Evolutionary conservation across 2,888 invertebrate genomes (phyloP), one percentile per base, ranked within the genome.

Genomic region (Drosophila niveifrons): DNA sequence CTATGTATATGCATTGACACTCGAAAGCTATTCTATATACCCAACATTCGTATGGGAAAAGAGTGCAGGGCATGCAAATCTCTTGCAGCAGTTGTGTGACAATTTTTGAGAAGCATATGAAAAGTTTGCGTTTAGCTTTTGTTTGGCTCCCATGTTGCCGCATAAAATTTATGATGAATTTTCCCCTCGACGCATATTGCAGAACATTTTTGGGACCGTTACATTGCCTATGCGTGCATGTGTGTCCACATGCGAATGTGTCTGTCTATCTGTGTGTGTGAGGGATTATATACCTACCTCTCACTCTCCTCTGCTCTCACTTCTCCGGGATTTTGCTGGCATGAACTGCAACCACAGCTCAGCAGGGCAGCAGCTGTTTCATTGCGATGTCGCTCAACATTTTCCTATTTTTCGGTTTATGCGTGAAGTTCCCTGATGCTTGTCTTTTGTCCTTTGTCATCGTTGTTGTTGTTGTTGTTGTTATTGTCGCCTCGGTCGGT

Each of bases 141-240:
- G 36, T 36, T 78, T 70, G 79, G 66, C 55, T 87, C 61, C 66
- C 87, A 84, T 81, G 84, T 72, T 87, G 82, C 62, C 75, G 87
- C 85, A 87, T 84, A 78, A 85, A 89, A 85, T 89, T 85, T 85
- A 89, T 85, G 84, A 89, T 89, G 89, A 87, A 89, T 85, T 82
- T 87, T 77, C 88, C 85, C 80, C 82, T 57, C 71, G 84, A 79
- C 84, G 84, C 84, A 85, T 85, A 89, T 85, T 89, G 84, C 89
- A 89, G 82, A 88, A 85, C 84, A 85, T 85, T 88, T 89, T 89
- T 88, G 85, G 88, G 89, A 72, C 66, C 68, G 71, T 71, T 68
- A 63, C 75, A 76, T 66, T 66, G 88, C 85, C 85, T 84, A 89
- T 83, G 86, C 78, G 69, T 76, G 66, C 67, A 71, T 62, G 64